Percentiles rank a stretch among this genome's conserved stretches.
Evolutionary conservation across 2,888 invertebrate genomes (phyloP).

Genomic region (Enoplolaimus lenunculus): DNA sequence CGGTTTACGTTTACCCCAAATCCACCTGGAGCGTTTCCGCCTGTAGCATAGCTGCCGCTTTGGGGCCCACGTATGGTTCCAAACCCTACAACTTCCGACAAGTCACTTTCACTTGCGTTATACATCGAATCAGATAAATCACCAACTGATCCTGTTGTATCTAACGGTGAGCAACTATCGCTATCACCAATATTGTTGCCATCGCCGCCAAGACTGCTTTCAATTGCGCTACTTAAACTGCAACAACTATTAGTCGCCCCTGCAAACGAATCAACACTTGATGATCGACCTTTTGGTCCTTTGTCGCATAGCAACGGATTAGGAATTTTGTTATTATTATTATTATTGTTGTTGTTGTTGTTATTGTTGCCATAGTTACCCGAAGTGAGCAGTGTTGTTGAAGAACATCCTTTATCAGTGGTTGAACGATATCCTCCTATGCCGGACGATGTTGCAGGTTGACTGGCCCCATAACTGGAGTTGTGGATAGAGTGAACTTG

Average conservation of each 20-base stretch:
- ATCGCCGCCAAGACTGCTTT: constrained; percentile 15
- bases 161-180: constrained; percentile 20
- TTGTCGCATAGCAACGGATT: too few species aligned
- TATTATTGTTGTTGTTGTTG: too few species aligned
- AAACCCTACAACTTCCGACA: neutral
- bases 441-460: too few species aligned
- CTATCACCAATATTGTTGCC: neutral
- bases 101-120: constrained; percentile 22
- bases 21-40: neutral
- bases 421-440: too few species aligned
- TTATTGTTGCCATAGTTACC: too few species aligned
- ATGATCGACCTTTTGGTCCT: too few species aligned
- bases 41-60: neutral
- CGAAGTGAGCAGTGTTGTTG: too few species aligned
- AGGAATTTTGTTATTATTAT: too few species aligned
- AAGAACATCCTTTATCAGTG: too few species aligned
- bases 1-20: neutral
- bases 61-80: neutral
- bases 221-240: constrained; percentile 21
- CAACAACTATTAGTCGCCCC: neutral
- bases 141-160: constrained; percentile 21
- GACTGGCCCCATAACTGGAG: too few species aligned
- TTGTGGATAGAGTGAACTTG: too few species aligned
- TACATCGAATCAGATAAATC: constrained; percentile 22
- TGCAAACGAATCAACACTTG: too few species aligned